Base-by-base conservation (phyloP, 1,140 invertebrate genomes). In the Riptortus pedestris region DNA sequence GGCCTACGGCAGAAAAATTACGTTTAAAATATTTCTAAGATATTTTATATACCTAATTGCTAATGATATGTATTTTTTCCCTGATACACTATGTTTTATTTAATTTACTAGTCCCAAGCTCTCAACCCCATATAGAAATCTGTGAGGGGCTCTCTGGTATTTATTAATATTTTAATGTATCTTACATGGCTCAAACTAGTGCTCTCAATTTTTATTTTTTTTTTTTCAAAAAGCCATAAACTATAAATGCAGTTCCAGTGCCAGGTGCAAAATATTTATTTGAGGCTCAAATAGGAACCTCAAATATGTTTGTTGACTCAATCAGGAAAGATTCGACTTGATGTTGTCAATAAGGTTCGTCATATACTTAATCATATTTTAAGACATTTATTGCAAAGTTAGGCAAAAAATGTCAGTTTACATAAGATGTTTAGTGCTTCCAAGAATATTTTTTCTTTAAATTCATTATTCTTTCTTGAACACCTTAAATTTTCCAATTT, bases 221-320 rank as follows among this genome's bases (percentile, higher is more conserved):
- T n/a, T n/a, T n/a, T n/a, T n/a, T 38, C 31, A 14, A 38, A 38
- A 14, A 5, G 14, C 5, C 14, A 38, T 38, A 7, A 55, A 55
- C 24, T 55, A 55, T 55, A 55, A 55, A 55, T 55, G 51, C 51
- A 55, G 51, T 55, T 55, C 26, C 51, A 7, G 31, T 38, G 31
- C 31, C 31, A 14, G 31, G 31, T 38, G 31, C 31, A 5, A 38
- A 7, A 38, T 38, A 38, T 38, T 5, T 38, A n/a, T n/a, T n/a
- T n/a, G n/a, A n/a, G n/a, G n/a, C n/a, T n/a, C n/a, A n/a, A n/a
- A n/a, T n/a, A n/a, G n/a, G n/a, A n/a, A n/a, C n/a, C n/a, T n/a
- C n/a, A n/a, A n/a, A n/a, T n/a, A n/a, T n/a, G n/a, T n/a, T n/a
- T n/a, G n/a, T n/a, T n/a, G n/a, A n/a, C n/a, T n/a, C n/a, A n/a